Evolutionary conservation across 92 coral and sea anemone genomes (phyloP).

Genomic region (Chrysogorgia sp.): DNA sequence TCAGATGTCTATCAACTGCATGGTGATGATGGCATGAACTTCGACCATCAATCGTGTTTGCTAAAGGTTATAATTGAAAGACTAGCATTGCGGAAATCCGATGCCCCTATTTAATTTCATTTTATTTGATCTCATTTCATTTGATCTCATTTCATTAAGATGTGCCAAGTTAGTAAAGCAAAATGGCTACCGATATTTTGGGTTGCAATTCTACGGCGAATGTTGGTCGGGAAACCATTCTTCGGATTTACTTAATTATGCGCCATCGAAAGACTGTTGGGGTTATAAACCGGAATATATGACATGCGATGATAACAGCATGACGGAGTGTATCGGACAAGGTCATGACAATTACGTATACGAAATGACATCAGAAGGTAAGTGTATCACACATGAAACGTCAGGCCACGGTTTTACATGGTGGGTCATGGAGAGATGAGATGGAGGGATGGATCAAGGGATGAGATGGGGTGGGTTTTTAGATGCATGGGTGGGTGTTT

Average conservation of each 20-base stretch:
- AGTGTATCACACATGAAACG: too few species aligned
- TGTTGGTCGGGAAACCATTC: constrained; percentile 65
- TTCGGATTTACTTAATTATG: background rate
- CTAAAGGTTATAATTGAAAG: too few species aligned
- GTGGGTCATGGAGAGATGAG: too few species aligned
- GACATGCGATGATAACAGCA: constrained; percentile 33
- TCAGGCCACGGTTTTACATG: too few species aligned
- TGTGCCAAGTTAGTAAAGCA: constrained; percentile 64
- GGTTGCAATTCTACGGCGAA: constrained; percentile 68
- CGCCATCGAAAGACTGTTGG: constrained; percentile 7
- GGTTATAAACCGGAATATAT: constrained; percentile 11
- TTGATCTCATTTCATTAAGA: constrained; percentile 1
- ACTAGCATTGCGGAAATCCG: too few species aligned
- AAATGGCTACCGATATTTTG: constrained; percentile 67
- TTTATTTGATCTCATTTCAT: background rate
- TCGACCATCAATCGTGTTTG: too few species aligned
- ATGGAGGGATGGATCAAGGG: too few species aligned
- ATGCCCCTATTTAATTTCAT: too few species aligned
- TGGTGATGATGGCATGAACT: too few species aligned
- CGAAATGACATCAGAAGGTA: constrained; percentile 33
- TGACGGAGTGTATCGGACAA: constrained; percentile 50
- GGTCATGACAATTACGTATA: constrained; percentile 47
- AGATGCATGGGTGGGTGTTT: too few species aligned
- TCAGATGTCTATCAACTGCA: too few species aligned
- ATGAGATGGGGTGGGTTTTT: too few species aligned